Base-by-base conservation (phyloP, 2,113 vertebrate genomes). In the Odontesthes bonariensis region DNA sequence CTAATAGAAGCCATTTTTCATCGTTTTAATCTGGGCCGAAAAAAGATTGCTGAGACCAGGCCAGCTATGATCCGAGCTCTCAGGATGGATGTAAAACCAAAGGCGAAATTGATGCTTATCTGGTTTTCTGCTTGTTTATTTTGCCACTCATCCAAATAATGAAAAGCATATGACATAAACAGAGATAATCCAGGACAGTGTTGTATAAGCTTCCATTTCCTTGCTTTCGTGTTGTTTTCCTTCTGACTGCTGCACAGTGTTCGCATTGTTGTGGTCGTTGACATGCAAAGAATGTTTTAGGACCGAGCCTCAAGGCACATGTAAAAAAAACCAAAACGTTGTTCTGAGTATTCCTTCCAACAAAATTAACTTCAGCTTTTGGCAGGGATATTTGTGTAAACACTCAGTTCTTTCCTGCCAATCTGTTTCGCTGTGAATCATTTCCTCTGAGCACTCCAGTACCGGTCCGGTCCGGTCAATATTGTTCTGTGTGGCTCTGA, bases 401-500 rank as follows among this genome's bases (percentile, higher is more conserved):
- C 42, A 31, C 60, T 58, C 42, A 61, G 16, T 33, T 6, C 22
- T 69, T 58, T 62, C 49, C 27, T 19, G 69, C 66, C 64, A 17
- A n/a, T 57, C 33, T 31, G 0, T 71, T 55, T 22, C 16, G 10
- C 54, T 47, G 40, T 74, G 58, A 69, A 64, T 73, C 23, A 59
- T 73, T 75, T 82, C 78, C 72, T 83, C 53, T 47, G 62, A 40
- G 38, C 14, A 13, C 46, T 49, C 20, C 62, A 20, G 0, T 2
- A 14, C 54, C 12, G 2, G 8, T 38, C 1, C 12, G 2, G 8
- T 38, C 1, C 1, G 65, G 71, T 77, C 65, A 78, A 33, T 69
- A 20, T 42, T n/a, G 54, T 67, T 44, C 75, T 69, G 33, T 1
- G 10, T 64, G n/a, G 0, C 53, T 75, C 55, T 75, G 76, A 83